Evolutionary conservation across 2,888 invertebrate species (phyloP), one percentile per base, ranked within the genome.

Genomic region (Caenorhabditis becei): DNA sequence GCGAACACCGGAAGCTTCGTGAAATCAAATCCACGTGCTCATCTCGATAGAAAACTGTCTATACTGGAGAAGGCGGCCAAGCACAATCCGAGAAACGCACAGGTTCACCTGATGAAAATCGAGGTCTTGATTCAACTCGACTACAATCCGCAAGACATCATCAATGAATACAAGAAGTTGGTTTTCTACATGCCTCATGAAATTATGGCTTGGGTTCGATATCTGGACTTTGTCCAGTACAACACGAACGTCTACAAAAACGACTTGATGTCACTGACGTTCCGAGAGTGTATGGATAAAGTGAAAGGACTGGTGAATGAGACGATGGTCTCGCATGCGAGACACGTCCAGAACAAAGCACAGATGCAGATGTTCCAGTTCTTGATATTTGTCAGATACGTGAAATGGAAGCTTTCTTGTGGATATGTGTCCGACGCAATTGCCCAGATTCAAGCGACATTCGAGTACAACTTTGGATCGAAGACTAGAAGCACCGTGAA

Each of bases 381-480:
- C 2, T 18, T n/a, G 3, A 47, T 67, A 0, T 80, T 67, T 41
- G 24, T 80, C 47, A 53, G 77, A 26, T 71, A 54, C 32, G 26
- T 77, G 32, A 75, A 77, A 20, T 80, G 80, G 80, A 16, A 35
- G 14, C 41, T 79, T 32, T 23, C 58, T 1, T 54, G 28, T 51
- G 80, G 77, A 28, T 20, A 18, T 5, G 28, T 58, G 1, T 66
- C 77, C 0, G 2, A 49, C 0, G 80, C 70, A 1, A 26, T 80
- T 14, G 70, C 80, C 0, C 61, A 66, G 47, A 62, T 80, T 53
- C 80, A 77, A 32, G 67, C 75, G 47, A 75, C 75, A 10, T 66
- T 75, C 47, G 75, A 75, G 20, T n/a, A 44, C 10, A 75, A 75
- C 37, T 75, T 59, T 26, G 75, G 75, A 28, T 20, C 26, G 2